phyloP scores from a whole-genome alignment of 2,888 invertebrate genomes.

The Clivina fossor region DNA sequence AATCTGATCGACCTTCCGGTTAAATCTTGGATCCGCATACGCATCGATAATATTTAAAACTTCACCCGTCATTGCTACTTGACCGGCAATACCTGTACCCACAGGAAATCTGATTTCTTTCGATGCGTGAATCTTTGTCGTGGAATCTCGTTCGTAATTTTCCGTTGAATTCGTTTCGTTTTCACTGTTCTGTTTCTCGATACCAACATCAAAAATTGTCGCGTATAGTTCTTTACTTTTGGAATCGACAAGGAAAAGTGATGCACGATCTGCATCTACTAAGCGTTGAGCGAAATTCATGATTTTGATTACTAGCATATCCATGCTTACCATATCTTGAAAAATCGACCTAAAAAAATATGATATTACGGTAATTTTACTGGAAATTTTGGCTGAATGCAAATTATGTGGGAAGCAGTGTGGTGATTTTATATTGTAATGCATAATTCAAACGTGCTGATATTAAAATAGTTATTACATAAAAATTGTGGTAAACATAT shows the following conservation, averaged over 20 bases:
- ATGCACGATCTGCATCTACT: slow-evolving; percentile 82
- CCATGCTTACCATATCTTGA: slow-evolving; percentile 84
- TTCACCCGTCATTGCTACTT: slow-evolving; percentile 78
- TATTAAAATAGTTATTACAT: too few relatives aligned
- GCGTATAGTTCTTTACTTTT: slow-evolving; percentile 76
- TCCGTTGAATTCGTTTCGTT: slow-evolving; percentile 36
- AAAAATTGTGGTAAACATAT: too few relatives aligned
- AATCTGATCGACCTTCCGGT: slow-evolving; percentile 67
- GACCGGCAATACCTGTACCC: slow-evolving; percentile 66
- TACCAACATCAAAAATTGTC: slow-evolving; percentile 74
- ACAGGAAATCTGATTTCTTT: slow-evolving; percentile 70
- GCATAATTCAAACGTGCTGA: too few relatives aligned
- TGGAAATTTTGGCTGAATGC: too few relatives aligned
- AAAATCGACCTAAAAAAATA: slow-evolving; percentile 86
- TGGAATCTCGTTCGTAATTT: slow-evolving; percentile 38
- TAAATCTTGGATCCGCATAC: slow-evolving; percentile 76
- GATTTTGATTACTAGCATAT: slow-evolving; percentile 77
- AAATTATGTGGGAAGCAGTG: too few relatives aligned
- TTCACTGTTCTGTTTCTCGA: slow-evolving; percentile 48
- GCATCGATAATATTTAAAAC: slow-evolving; percentile 81
- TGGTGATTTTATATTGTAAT: too few relatives aligned
- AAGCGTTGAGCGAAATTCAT: slow-evolving; percentile 81
- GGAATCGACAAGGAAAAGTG: slow-evolving; percentile 77
- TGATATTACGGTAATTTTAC: too few relatives aligned
- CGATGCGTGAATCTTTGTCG: slow-evolving; percentile 48